These are phyloP conservation scores for Ormyrus rosae DNA, from an alignment of 2,888 invertebrate species.

Conservation along the genomic window DNA sequence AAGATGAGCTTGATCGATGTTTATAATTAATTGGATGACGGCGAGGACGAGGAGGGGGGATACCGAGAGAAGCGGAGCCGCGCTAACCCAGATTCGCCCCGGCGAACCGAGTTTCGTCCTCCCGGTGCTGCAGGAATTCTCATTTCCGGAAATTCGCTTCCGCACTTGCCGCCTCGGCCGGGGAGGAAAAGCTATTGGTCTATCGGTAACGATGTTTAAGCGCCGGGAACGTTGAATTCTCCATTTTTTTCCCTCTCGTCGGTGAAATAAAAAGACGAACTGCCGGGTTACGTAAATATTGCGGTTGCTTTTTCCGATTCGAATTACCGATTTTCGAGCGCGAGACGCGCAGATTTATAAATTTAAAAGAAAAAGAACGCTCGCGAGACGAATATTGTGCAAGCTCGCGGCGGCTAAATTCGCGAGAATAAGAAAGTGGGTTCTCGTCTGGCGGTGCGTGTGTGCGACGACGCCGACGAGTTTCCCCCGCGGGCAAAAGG, in stretches of 20 bases:
- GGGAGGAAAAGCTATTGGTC: constrained; percentile 11
- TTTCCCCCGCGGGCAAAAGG: constrained; percentile 1
- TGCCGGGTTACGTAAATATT: too few relatives aligned
- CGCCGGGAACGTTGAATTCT: background rate
- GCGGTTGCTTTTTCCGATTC: too few relatives aligned
- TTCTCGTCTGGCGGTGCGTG: background rate
- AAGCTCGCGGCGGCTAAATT: constrained; percentile 16
- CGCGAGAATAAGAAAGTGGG: background rate
- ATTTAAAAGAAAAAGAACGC: constrained; percentile 1
- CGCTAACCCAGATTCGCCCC: constrained; percentile 63
- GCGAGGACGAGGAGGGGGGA: too few relatives aligned
- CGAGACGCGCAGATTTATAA: background rate
- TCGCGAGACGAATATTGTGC: too few relatives aligned
- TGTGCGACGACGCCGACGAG: background rate
- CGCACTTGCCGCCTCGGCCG: constrained; percentile 31
- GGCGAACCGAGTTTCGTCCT: constrained; percentile 63
- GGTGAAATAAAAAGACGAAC: constrained; percentile 1
- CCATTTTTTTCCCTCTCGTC: background rate
- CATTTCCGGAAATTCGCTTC: constrained; percentile 68
- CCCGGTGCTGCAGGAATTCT: constrained; percentile 60
- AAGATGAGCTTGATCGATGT: too few relatives aligned
- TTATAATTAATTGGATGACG: too few relatives aligned
- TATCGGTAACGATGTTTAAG: background rate
- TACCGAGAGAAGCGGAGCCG: constrained; percentile 17
- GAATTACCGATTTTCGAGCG: background rate